A percentile compares a stretch with the other conserved stretches of the same genome.
Evolutionary conservation across 1,140 invertebrate genomes (phyloP).

Genomic region (Plutomurus gul): DNA sequence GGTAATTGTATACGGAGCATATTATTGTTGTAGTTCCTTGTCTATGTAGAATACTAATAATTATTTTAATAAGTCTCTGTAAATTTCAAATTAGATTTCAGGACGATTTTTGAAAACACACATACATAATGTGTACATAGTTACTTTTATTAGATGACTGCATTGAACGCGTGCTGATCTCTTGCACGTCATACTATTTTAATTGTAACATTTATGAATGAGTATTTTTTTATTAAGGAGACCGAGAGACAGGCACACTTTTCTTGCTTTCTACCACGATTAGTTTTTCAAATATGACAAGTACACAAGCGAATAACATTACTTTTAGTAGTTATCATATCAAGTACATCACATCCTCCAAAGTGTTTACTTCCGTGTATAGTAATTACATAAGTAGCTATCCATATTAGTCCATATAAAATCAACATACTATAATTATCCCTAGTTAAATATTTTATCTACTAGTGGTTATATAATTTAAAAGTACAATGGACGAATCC

Average conservation of each 20-base stretch:
- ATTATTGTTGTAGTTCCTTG: not conserved
- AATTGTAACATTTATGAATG: not conserved
- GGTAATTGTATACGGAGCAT: too few species aligned
- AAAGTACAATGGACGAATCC: not conserved
- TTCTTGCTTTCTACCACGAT: not conserved
- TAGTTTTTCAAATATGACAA: not conserved
- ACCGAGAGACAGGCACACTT: conserved; percentile 12
- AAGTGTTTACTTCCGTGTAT: not conserved
- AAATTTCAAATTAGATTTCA: not conserved
- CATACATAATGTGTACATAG: not conserved
- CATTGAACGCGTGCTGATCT: not conserved
- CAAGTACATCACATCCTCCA: not conserved
- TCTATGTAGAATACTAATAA: not conserved
- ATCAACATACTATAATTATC: conserved; percentile 32
- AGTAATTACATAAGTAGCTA: not conserved
- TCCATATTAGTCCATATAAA: conserved; percentile 13
- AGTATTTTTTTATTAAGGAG: not conserved
- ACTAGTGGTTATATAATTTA: not conserved
- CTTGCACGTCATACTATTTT: not conserved
- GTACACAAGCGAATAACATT: conserved; percentile 4
- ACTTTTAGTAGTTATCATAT: not conserved
- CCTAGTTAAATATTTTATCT: too few species aligned
- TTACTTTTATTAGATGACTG: not conserved
- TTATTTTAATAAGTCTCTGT: conserved; percentile 19
- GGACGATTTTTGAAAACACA: conserved; percentile 17